These are phyloP conservation scores for Hyposoter dolosus DNA, from an alignment of 2,888 invertebrate genomes.

Conservation along the genomic window DNA sequence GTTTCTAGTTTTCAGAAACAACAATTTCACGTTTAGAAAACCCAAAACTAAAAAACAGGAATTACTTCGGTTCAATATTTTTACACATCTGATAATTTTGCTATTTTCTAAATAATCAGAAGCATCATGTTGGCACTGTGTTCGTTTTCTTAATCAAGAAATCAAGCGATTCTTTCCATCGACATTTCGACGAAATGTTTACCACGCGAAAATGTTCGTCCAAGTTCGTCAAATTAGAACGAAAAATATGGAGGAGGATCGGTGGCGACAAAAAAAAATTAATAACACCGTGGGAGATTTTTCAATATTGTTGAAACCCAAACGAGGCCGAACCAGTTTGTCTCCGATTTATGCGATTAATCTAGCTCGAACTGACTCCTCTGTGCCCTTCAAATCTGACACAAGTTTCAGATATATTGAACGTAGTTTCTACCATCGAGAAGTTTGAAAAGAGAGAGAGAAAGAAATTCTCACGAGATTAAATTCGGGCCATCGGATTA, in stretches of 20 bases:
- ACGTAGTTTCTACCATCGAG: neutral
- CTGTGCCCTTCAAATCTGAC: constrained; percentile 12
- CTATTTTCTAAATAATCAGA: no score
- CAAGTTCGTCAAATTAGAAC: neutral
- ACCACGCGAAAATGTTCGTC: neutral
- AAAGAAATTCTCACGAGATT: constrained; percentile 29
- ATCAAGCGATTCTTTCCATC: neutral
- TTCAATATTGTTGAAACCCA: constrained; percentile 13
- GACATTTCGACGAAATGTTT: neutral
- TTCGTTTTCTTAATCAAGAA: neutral
- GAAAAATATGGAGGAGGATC: neutral
- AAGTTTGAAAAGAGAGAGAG: constrained; percentile 19
- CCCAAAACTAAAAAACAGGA: neutral
- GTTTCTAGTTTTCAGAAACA: neutral
- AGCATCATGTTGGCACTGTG: neutral
- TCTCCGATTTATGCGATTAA: constrained; percentile 28
- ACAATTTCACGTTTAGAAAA: neutral
- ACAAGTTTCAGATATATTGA: constrained; percentile 43
- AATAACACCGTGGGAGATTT: neutral
- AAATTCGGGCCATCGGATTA: constrained; percentile 41
- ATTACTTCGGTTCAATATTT: neutral
- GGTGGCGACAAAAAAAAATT: neutral
- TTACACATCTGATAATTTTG: no score
- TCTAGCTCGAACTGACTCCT: constrained; percentile 2
- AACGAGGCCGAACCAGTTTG: constrained; percentile 14